Evolutionary conservation across 2,888 invertebrate genomes (phyloP).

Genomic region (Leptogaster cylindrica): DNA sequence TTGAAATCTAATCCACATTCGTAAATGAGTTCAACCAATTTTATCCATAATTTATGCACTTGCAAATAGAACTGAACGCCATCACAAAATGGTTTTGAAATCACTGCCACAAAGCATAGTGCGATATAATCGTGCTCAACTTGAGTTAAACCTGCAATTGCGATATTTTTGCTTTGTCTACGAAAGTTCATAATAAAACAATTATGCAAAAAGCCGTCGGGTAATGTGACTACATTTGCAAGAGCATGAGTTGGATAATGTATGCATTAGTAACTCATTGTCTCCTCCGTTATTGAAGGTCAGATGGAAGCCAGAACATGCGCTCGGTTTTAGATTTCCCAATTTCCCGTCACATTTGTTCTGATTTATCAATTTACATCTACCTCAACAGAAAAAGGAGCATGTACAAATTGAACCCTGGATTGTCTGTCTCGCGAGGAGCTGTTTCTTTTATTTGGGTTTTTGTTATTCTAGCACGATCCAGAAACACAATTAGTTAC

Average conservation of each 20-base stretch:
- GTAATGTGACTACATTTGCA: background rate
- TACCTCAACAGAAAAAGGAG: background rate
- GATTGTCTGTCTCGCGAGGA: background rate
- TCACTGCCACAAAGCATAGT: conserved; percentile 4
- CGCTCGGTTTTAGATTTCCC: conserved; percentile 19
- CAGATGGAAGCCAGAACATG: conserved; percentile 14
- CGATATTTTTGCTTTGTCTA: conserved; percentile 34
- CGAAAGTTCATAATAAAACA: conserved; percentile 34
- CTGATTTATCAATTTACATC: background rate
- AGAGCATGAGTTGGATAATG: background rate
- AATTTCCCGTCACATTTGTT: conserved; percentile 30
- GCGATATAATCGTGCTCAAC: background rate
- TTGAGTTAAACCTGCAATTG: background rate
- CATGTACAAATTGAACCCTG: too few species aligned
- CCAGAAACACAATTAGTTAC: conserved; percentile 19
- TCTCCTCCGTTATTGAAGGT: conserved; percentile 25
- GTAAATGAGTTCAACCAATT: too few species aligned
- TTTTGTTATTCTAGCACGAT: too few species aligned
- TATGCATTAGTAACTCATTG: conserved; percentile 23
- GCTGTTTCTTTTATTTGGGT: background rate
- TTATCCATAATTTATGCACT: too few species aligned
- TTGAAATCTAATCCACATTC: too few species aligned
- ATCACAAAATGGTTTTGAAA: conserved; percentile 10
- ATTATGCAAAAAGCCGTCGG: conserved; percentile 22
- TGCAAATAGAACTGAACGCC: background rate